Base-by-base conservation (phyloP, 92 coral and sea anemone genomes). In the Actinernus sp. region DNA sequence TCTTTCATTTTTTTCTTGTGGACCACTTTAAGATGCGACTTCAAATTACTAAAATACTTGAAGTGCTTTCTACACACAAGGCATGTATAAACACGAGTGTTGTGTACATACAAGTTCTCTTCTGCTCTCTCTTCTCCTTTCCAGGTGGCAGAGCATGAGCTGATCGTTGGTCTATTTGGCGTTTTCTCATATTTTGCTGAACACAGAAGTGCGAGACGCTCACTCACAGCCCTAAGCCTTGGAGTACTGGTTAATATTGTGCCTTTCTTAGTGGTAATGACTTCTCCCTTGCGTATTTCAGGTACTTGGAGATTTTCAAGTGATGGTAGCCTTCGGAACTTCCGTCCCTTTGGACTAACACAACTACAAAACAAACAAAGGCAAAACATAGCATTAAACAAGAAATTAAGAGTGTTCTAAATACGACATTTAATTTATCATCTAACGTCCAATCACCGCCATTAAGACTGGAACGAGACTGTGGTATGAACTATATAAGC, bases 41-140 rank as follows among this genome's bases (percentile, higher is more conserved):
- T 90, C 12, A 90, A 36, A 37, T 90, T 90, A 45, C 92, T 76
- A 12, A 81, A 88, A 65, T 90, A 81, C 68, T 87, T 90, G 48
- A 90, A 90, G 29, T 72, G 81, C 69, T 90, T 84, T 40, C 54
- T 29, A 74, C 97, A 90, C 27, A 56, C 55, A 30, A 68, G 69
- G 58, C 97, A 90, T 49, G 46, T 71, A 58, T 48, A 79, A 4
- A 77, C 74, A 27, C 57, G 79, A 47, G 61, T 76, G 10, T 65
- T 67, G 36, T 26, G 47, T 7, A 50, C 39, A n/a, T 86, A 71
- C n/a, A 50, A 56, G 18, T 49, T 59, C 14, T 61, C 36, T 26
- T 44, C 66, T 18, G 48, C 8, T 11, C 13, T 28, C 21, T 25
- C 44, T 38, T 40, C 51, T 1, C 23, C 33, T 31, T 24, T 21